These are phyloP conservation scores for Acanthacorydalis orientalis DNA, from an alignment of 2,888 invertebrate genomes.

Conservation along the genomic window DNA sequence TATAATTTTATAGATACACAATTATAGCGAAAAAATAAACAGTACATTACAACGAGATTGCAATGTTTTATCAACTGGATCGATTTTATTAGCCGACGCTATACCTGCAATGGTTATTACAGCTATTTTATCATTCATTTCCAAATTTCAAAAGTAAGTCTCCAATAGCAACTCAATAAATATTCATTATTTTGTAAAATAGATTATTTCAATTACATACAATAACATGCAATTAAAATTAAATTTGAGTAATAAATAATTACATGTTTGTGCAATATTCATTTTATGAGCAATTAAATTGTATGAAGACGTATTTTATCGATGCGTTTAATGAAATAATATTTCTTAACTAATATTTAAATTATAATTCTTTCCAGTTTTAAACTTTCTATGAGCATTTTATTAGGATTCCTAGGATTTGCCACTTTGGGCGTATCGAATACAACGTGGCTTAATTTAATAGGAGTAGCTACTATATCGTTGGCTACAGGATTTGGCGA, in stretches of 20 bases:
- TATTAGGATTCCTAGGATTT: slow-evolving; percentile 25
- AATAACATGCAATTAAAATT: background rate
- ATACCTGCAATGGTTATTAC: slow-evolving; percentile 49
- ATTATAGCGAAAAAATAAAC: too few species aligned
- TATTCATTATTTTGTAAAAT: too few species aligned
- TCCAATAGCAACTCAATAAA: too few species aligned
- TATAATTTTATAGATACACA: too few species aligned
- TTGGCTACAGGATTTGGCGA: slow-evolving; percentile 57
- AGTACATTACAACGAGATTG: slow-evolving; percentile 23
- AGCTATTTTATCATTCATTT: slow-evolving; percentile 42
- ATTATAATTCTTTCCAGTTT: background rate
- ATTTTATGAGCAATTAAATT: too few species aligned
- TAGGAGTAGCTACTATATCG: slow-evolving; percentile 49
- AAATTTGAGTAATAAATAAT: too few species aligned
- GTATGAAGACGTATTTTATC: too few species aligned
- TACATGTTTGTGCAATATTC: too few species aligned
- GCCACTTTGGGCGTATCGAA: slow-evolving; percentile 38
- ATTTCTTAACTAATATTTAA: slow-evolving; percentile 10
- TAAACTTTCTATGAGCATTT: background rate
- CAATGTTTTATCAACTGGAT: slow-evolving; percentile 45
- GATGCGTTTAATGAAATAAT: too few species aligned
- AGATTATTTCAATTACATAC: too few species aligned
- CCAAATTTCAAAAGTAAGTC: slow-evolving; percentile 22
- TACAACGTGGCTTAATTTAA: slow-evolving; percentile 34
- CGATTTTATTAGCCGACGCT: slow-evolving; percentile 55